These are phyloP conservation scores for Lepidocyrtinus sp. DNA, from an alignment of 2,888 invertebrate genomes.

Conservation along the genomic window DNA sequence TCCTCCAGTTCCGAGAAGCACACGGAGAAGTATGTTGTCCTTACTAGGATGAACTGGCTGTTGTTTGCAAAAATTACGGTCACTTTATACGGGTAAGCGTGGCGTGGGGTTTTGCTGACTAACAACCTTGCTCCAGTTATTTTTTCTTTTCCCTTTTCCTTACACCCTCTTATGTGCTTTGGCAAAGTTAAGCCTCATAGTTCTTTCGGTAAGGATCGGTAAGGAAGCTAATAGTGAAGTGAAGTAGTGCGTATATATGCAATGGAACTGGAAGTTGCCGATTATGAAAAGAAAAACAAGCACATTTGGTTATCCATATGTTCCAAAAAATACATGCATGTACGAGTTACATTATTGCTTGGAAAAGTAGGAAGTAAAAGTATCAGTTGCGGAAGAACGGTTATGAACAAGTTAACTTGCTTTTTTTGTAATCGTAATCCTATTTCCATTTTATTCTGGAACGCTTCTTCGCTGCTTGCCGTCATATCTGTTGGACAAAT, in stretches of 20 bases:
- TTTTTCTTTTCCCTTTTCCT: conserved; percentile 25
- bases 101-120: conserved; percentile 26
- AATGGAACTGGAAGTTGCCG: conserved; percentile 22
- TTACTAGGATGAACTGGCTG: no score
- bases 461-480: no score
- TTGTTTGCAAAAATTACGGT: conserved; percentile 43
- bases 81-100: conserved; percentile 29
- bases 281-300: no score
- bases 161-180: no score
- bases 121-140: conserved; percentile 53
- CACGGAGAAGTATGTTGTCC: conserved; percentile 21
- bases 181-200: no score
- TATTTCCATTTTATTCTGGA: conserved; percentile 51
- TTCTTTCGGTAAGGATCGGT: conserved; percentile 47
- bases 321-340: not conserved
- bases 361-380: conserved; percentile 33
- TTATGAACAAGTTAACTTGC: conserved; percentile 27
- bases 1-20: conserved; percentile 25
- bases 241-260: conserved; percentile 39
- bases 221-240: conserved; percentile 31
- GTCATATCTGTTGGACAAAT: conserved; percentile 19
- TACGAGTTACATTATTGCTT: conserved; percentile 21
- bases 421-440: conserved; percentile 49
- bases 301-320: no score
- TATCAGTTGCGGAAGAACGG: not conserved